Evolutionary conservation across 2,797 vertebrate species (phyloP).

Genomic region (Sylvia borin): DNA sequence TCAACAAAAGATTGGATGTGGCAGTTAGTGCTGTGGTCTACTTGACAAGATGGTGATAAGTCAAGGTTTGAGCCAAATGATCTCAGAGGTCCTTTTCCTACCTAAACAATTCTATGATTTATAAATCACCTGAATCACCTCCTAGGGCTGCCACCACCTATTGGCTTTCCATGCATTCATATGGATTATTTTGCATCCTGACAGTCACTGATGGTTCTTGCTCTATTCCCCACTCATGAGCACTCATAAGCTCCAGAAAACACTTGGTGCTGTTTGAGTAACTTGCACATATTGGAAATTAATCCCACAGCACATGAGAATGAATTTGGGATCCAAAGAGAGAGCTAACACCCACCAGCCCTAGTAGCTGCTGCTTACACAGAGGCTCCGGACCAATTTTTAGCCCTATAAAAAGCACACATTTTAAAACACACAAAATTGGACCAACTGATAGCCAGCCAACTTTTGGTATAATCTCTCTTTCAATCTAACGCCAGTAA

Average conservation of each 20-base stretch:
- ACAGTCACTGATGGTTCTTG: background rate
- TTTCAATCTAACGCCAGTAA: constrained; percentile 45
- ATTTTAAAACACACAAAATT: constrained; percentile 40
- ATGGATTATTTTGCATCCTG: background rate
- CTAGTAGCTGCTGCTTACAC: background rate
- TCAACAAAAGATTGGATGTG: background rate
- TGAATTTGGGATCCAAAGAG: background rate
- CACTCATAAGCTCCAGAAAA: background rate
- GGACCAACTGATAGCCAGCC: constrained; percentile 54
- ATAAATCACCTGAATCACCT: background rate
- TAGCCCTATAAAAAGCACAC: constrained; percentile 22
- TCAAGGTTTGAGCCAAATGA: background rate
- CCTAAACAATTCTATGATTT: background rate
- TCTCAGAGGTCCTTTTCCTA: background rate
- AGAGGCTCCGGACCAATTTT: background rate
- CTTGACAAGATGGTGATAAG: background rate
- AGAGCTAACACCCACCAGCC: background rate
- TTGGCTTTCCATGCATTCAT: background rate
- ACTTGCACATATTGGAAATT: background rate
- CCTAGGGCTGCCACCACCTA: background rate
- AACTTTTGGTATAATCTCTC: constrained; percentile 37
- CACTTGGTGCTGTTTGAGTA: background rate
- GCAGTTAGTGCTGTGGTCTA: rapidly evolving
- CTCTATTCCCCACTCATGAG: background rate
- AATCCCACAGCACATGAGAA: background rate